These are phyloP conservation scores for Brachypterus glaber DNA, from an alignment of 2,888 invertebrate genomes.

Conservation along the genomic window DNA sequence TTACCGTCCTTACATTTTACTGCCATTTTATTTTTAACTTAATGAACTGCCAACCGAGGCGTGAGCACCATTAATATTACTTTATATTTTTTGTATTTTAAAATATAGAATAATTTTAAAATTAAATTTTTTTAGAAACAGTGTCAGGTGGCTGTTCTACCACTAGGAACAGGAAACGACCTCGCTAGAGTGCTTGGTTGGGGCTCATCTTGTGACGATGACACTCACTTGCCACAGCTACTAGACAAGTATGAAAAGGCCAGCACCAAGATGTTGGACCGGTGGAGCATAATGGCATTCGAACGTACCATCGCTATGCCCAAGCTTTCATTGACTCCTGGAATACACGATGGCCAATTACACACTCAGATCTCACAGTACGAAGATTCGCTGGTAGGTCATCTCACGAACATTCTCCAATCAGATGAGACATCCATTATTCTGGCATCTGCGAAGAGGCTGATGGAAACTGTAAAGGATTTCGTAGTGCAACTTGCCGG, in stretches of 20 bases:
- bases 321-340: constrained; percentile 43
- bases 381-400: constrained; percentile 67
- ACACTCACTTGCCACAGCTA: constrained; percentile 82
- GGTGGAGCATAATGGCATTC: constrained; percentile 95
- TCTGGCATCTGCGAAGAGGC: constrained; percentile 58
- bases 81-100: too few species aligned
- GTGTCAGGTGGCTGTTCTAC: constrained; percentile 90
- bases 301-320: constrained; percentile 63
- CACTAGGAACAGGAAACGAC: constrained; percentile 94
- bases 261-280: constrained; percentile 95
- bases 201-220: constrained; percentile 94
- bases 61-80: too few species aligned
- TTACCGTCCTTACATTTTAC: too few species aligned
- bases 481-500: constrained; percentile 56
- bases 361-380: constrained; percentile 57
- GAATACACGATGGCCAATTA: constrained; percentile 38
- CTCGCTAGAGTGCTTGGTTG: constrained; percentile 90
- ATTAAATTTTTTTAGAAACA: constrained; percentile 55
- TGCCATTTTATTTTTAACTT: too few species aligned
- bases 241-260: constrained; percentile 92
- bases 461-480: constrained; percentile 73
- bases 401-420: constrained; percentile 78
- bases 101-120: too few species aligned
- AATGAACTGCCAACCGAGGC: too few species aligned
- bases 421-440: constrained; percentile 66